A percentile compares a stretch with the other conserved stretches of the same genome.
phyloP scores from a whole-genome alignment of 1,140 invertebrate species.

The Pissodes strobi region DNA sequence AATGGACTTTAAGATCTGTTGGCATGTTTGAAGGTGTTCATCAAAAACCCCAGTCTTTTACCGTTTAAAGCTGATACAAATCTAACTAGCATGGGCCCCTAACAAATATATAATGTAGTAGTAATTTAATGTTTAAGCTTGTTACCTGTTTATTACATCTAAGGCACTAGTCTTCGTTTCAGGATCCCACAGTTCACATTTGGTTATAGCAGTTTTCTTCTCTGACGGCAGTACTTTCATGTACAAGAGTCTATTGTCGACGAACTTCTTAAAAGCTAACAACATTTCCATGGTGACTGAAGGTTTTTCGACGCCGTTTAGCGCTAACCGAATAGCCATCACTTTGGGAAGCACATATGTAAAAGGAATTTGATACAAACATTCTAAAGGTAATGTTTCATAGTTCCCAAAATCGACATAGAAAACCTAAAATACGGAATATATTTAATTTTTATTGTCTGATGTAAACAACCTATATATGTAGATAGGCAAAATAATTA shows the following conservation, averaged over 20 bases:
- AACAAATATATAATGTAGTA: too few species aligned
- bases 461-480: too few species aligned
- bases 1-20: too few species aligned
- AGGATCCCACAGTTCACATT: constrained; percentile 66
- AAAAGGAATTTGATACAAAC: constrained; percentile 73
- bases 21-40: too few species aligned
- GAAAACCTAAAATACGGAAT: constrained; percentile 64
- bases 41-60: too few species aligned
- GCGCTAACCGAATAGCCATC: constrained; percentile 72
- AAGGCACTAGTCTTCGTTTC: constrained; percentile 57
- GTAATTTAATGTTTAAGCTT: too few species aligned
- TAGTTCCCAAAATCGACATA: constrained; percentile 80
- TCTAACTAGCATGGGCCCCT: too few species aligned
- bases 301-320: constrained; percentile 69
- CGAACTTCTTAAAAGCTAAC: constrained; percentile 69
- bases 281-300: constrained; percentile 70
- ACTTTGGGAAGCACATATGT: constrained; percentile 70
- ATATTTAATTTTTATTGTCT: too few species aligned
- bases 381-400: constrained; percentile 67
- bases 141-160: constrained; percentile 48
- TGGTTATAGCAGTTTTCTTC: constrained; percentile 70
- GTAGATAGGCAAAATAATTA: too few species aligned
- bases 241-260: constrained; percentile 63
- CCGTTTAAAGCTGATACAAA: too few species aligned
- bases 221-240: constrained; percentile 68